Evolutionary conservation across 2,113 vertebrate genomes (phyloP).

Genomic region (Brachirus orientalis): DNA sequence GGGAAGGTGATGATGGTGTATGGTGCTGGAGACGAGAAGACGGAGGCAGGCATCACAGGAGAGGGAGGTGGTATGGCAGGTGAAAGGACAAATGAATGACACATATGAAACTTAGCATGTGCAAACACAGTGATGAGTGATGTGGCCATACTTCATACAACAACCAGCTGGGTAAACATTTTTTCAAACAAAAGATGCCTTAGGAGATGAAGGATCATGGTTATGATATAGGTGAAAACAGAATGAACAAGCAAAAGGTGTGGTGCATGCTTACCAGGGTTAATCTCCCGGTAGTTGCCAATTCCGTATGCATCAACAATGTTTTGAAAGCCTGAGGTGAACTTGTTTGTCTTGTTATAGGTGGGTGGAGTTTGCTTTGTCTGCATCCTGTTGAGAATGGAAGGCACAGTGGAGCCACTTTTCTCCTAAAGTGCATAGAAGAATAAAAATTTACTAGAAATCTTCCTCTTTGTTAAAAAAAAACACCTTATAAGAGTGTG

Average conservation of each 20-base stretch:
- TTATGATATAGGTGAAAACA: not conserved
- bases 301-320: constrained; percentile 98
- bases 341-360: constrained; percentile 98
- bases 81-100: constrained; percentile 14
- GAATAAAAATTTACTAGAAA: no score
- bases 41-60: constrained; percentile 23
- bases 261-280: constrained; percentile 86
- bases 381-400: constrained; percentile 98
- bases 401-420: constrained; percentile 96
- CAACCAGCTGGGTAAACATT: not conserved
- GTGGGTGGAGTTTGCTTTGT: constrained; percentile 96
- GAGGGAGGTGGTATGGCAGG: constrained; percentile 2
- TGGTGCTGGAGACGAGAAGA: constrained; percentile 83
- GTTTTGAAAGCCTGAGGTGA: constrained; percentile 96
- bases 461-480: no score
- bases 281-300: constrained; percentile 95
- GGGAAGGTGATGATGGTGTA: constrained; percentile 99
- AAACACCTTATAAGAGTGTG: no score
- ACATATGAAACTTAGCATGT: constrained; percentile 1
- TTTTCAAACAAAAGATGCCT: not conserved
- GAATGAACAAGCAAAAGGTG: not conserved
- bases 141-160: not conserved
- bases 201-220: not conserved
- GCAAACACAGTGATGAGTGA: constrained; percentile 19
- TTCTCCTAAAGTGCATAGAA: constrained; percentile 85